Base-by-base conservation (phyloP, 1,140 invertebrate genomes). In the Caenorhabditis brenneri region DNA sequence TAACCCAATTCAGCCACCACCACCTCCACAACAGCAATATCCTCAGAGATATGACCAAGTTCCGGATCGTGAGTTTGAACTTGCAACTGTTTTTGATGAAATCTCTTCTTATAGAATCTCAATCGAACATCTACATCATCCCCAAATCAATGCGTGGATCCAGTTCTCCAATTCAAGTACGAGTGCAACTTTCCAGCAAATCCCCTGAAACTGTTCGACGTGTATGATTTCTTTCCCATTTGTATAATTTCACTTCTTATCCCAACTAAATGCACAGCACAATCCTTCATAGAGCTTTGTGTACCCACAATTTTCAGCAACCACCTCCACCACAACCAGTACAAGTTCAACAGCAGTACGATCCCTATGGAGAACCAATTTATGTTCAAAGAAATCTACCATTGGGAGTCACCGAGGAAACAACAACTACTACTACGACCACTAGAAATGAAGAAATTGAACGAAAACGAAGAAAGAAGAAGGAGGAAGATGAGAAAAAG, bases 371-470 rank as follows among this genome's bases (percentile, higher is more conserved):
- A 46, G 65, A 74, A n/a, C 36, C 65, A 2, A 46, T 42, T 19
- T 74, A 74, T 74, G 65, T 74, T n/a, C n/a, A 12, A 39, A 74
- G 65, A 74, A 74, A 15, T 27, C 3, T 74, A 15, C 29, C 65
- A 46, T 31, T 31, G 36, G 65, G 65, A 46, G 65, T 74, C 2
- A 74, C 65, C n/a, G 65, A 74, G 29, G 65, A 74, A 15, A 74
- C 65, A 46, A 74, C 29, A 24, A 74, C 65, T 1, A 74, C 65
- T 22, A 74, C 65, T 24, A 74, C 65, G 0, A 74, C 65, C 12
- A 74, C 65, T 7, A 39, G 65, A 42, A 74, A 74, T 24, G 65
- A 74, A n/a, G 65, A 74, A 74, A 74, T 74, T 42, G 65, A 74
- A 9, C 42, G 65, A 46, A 74, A 74, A n/a, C 27, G 65, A 3